Conservation (phyloP, 2,888 invertebrate genomes). For the Parnassius glacialis region DNA sequence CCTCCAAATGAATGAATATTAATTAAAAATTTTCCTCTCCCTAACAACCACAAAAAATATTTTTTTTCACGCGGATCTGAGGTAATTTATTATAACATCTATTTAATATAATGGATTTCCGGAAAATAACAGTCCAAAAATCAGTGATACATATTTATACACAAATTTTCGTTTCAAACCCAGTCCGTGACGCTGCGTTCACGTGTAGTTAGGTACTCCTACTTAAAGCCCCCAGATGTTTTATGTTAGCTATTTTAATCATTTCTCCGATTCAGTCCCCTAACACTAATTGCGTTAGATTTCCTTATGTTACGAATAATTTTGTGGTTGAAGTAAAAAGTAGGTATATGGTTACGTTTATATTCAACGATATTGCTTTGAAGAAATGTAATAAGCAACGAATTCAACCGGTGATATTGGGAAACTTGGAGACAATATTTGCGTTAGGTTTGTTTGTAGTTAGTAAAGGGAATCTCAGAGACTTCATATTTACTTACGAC, state of each 20-base stretch:
- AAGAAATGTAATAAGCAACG: conserved; percentile 20
- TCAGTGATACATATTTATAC: too few species aligned
- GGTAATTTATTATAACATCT: too few species aligned
- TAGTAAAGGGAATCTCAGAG: conserved; percentile 1
- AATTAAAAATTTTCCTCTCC: conserved; percentile 23
- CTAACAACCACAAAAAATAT: conserved; percentile 7
- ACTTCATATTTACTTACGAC: conserved; percentile 5
- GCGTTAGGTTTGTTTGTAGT: conserved; percentile 22
- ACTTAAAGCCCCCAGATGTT: too few species aligned
- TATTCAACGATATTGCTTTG: conserved; percentile 10
- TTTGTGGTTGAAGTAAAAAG: background rate
- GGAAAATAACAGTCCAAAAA: too few species aligned
- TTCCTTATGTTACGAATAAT: too few species aligned
- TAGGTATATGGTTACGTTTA: conserved; percentile 6
- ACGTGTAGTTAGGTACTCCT: too few species aligned
- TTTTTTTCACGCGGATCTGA: background rate
- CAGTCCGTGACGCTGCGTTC: too few species aligned
- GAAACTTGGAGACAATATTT: conserved; percentile 24
- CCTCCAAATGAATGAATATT: conserved; percentile 25
- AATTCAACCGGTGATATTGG: conserved; percentile 19
- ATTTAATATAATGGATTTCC: too few species aligned
- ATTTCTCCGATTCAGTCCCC: too few species aligned
- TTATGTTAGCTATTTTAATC: too few species aligned
- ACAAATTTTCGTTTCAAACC: too few species aligned
- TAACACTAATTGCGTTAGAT: too few species aligned